Evolutionary conservation across 1,140 invertebrate species (phyloP), one percentile per base, ranked within the genome.

Genomic region (Ylistrum balloti): DNA sequence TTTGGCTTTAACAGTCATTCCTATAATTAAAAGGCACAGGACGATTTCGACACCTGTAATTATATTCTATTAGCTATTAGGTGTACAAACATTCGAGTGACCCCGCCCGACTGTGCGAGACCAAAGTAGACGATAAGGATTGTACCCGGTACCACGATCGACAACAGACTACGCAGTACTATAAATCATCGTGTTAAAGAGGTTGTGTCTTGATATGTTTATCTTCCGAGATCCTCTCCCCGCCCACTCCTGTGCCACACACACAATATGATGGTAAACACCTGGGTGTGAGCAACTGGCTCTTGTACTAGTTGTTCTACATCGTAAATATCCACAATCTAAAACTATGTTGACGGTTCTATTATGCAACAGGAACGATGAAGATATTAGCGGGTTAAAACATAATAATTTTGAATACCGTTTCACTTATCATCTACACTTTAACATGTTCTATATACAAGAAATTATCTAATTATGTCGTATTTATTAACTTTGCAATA

Each of bases 1-100:
- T 28, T 74, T 22, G 56, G 5, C 56, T 74, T 28, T 74, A 74
- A 74, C n/a, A 74, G 17, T 28, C 9, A 74, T 74, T 74, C 56
- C 56, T 74, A 74, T 74, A 74, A 74, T 74, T 74, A 74, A 74
- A 74, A 74, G 56, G 56, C n/a, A 74, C 56, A 74, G 56, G 56
- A 11, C 22, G 56, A 74, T 74, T 74, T 74, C 56, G 22, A 74
- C n/a, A 74, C 56, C 56, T 74, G 56, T 74, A 74, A 74, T 74
- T 74, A 74, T 74, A 74, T 74, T 74, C 56, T 74, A 74, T 74
- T 74, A 74, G 56, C 22, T 74, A 74, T 74, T 74, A 74, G 56
- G n/a, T 74, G 56, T 9, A 74, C 56, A 74, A 74, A 28, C 56
- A n/a, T 74, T 74, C 56, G 56, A 74, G 56, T n/a, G 56, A 74